Evolutionary conservation across 2,888 invertebrate genomes (phyloP), one percentile per base, ranked within the genome.

Genomic region (Augiades crinisus): DNA sequence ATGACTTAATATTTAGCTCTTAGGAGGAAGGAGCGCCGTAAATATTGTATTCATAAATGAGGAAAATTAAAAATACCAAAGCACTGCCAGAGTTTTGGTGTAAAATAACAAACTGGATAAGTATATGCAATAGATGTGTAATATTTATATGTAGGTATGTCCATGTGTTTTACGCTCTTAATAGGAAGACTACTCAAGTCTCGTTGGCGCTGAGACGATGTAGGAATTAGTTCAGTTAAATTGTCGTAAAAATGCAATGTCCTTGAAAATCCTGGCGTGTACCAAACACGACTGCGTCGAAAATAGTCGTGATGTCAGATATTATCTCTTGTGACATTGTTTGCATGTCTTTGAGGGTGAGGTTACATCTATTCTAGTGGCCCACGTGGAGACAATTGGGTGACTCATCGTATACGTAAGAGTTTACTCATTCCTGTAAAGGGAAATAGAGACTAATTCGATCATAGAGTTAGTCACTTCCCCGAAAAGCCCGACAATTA

Each of bases 201-300:
- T 46, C 36, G 10, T 16, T 3, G 5, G 3, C n/a, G 4, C 13
- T 3, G 8, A 44, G 14, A 22, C n/a, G 7, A 14, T 63, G 59
- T 60, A 60, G 54, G 56, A 57, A 60, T 61, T 55, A 55, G 38
- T 50, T 59, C 54, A 61, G 59, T 66, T 63, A 56, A 64, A 63
- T 50, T 54, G 60, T 64, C 65, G 59, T 68, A 68, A 67, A 68
- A 70, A 63, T 13, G 51, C 47, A 57, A 38, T 52, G 50, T 56
- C 56, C 55, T 55, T 57, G 58, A 53, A 59, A 41, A 49, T 21
- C 7, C 22, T 6, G 24, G 5, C 8, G 13, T 21, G 31, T 40
- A 40, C 12, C 17, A 22, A 47, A 45, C 34, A 19, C 8, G 40
- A n/a, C 14, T 40, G 17, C 12, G 17, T 6, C 17, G n/a, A 22